A percentile compares a stretch with the other conserved stretches of the same genome.
Evolutionary conservation across 2,797 vertebrate species (phyloP).

Genomic region (Salmo trutta): DNA sequence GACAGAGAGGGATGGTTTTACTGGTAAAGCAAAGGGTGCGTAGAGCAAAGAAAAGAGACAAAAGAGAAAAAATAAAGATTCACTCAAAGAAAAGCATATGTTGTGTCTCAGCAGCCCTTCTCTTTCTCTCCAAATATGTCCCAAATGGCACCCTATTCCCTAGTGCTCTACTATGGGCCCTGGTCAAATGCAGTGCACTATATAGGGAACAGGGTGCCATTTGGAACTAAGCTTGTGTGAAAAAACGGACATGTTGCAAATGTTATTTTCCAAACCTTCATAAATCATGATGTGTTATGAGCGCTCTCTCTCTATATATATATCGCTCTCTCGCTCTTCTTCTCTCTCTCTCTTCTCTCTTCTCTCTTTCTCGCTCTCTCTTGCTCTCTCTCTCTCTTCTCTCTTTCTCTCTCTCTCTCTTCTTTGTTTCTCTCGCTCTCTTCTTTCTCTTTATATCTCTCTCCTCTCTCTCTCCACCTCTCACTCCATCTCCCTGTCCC

Average conservation of each 20-base stretch:
- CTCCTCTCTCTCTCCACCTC: neutral
- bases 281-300: constrained; percentile 50
- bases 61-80: neutral
- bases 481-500: neutral
- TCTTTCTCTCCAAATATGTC: neutral
- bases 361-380: too few relatives aligned
- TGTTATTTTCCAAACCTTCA: constrained; percentile 29
- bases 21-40: neutral
- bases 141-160: neutral
- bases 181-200: neutral
- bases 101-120: constrained; percentile 1
- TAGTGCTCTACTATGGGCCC: neutral
- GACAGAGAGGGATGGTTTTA: neutral
- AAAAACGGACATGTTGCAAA: constrained; percentile 35
- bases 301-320: neutral
- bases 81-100: neutral
- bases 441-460: neutral
- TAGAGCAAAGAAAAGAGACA: neutral
- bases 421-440: constrained; percentile 13
- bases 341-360: too few relatives aligned
- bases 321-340: too few relatives aligned
- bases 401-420: too few relatives aligned
- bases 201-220: neutral
- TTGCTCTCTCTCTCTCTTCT: too few relatives aligned
- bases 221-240: neutral